Conservation (phyloP, 2,888 invertebrate genomes). For the Drosophila trichaetosa region DNA sequence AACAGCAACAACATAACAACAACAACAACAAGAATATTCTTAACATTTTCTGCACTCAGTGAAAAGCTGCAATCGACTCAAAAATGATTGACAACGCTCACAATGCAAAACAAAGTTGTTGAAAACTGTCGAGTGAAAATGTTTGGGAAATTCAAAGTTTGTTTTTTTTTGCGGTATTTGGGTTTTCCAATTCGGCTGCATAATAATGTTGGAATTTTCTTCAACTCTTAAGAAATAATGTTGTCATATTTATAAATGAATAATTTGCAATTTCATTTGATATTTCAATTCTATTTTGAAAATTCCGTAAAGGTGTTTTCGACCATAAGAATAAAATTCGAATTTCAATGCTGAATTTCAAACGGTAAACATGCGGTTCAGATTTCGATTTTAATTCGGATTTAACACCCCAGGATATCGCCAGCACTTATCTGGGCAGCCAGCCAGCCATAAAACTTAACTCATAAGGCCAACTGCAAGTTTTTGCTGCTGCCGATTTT, state of each 20-base stretch:
- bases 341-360: neutral
- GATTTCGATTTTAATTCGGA: neutral
- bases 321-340: neutral
- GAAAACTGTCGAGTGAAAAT: neutral
- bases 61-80: neutral
- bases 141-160: neutral
- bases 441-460: constrained; percentile 24
- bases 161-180: neutral
- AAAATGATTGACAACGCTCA: neutral
- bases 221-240: neutral
- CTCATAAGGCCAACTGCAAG: constrained; percentile 69
- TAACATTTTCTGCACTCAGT: neutral
- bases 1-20: neutral
- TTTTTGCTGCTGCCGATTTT: constrained; percentile 40
- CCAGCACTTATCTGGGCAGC: constrained; percentile 55
- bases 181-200: neutral
- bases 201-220: neutral
- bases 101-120: neutral
- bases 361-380: neutral
- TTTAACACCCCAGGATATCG: constrained; percentile 39
- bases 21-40: neutral
- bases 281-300: neutral
- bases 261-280: too few species aligned
- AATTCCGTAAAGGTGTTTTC: neutral
- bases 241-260: neutral